Percentiles rank a stretch among this genome's conserved stretches.
Conservation (phyloP, 2,888 invertebrate species). For the Endotricha flammealis region DNA sequence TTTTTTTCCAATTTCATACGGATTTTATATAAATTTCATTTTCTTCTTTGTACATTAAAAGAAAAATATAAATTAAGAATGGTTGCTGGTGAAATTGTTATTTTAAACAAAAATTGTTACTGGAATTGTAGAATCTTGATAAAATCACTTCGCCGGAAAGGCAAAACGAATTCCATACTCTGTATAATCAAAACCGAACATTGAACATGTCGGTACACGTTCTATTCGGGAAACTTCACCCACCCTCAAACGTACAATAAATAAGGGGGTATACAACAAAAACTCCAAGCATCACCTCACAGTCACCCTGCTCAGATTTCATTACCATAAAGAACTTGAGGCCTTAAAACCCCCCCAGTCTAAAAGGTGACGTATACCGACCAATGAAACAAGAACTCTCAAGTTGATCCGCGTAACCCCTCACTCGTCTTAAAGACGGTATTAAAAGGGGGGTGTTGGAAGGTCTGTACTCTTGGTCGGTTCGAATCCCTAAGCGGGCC, state of each 20-base stretch:
- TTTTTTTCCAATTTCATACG: too few relatives aligned
- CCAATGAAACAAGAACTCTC: constrained; percentile 37
- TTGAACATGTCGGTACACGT: constrained; percentile 42
- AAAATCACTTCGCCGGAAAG: background rate
- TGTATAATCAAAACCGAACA: constrained; percentile 57
- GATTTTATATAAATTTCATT: too few relatives aligned
- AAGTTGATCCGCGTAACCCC: constrained; percentile 15
- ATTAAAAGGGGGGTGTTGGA: constrained; percentile 28
- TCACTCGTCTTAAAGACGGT: constrained; percentile 9
- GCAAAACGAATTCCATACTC: constrained; percentile 16
- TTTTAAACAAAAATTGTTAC: too few relatives aligned
- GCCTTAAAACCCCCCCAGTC: constrained; percentile 76
- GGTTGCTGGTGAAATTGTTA: too few relatives aligned
- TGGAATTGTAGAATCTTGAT: too few relatives aligned
- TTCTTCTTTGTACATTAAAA: too few relatives aligned
- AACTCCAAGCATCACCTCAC: constrained; percentile 75
- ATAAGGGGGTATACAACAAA: constrained; percentile 74
- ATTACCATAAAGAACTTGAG: constrained; percentile 78
- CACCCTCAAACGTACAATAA: constrained; percentile 73
- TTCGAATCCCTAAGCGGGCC: constrained; percentile 54
- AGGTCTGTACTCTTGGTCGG: constrained; percentile 37
- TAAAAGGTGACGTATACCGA: constrained; percentile 69
- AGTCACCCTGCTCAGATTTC: constrained; percentile 79
- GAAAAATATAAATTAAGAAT: too few relatives aligned
- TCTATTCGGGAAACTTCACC: constrained; percentile 60